Evolutionary conservation across 2,113 vertebrate species (phyloP), one percentile per base, ranked within the genome.

Genomic region (Nicator chloris): DNA sequence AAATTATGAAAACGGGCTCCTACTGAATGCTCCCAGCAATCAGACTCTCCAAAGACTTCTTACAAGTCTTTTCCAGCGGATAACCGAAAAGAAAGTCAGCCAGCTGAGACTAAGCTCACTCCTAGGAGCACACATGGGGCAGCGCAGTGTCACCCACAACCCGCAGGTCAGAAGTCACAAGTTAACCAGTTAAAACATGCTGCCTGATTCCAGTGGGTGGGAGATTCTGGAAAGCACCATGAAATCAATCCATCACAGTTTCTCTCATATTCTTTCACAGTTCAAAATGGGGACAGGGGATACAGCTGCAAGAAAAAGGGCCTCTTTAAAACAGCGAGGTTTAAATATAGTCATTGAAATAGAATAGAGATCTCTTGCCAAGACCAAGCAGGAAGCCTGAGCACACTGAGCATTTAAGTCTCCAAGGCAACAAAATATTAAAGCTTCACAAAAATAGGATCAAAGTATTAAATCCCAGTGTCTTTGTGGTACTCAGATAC

Each of bases 401-500:
- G 88, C 72, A 72, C 51, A 81, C 49, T 60, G 76, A 93, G 60
- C 45, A 76, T 70, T 94, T 37, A 77, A 76, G 72, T 97, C 90
- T 93, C 94, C 91, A 96, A 86, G 93, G 92, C 92, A 97, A 96
- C 96, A 95, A 96, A 96, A 96, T 93, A 96, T 94, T 94, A 96
- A 94, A 92, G 90, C 92, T 61, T 45, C 56, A 86, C 92, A 72
- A 94, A 96, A 93, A 92, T 65, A 95, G 92, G 92, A 96, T 92
- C 69, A 82, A 60, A 84, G 83, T 42, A 84, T 90, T 88, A 93
- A 93, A 90, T 40, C 72, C 80, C 88, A 93, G 10, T 60, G 72
- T 95, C 87, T 95, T 95, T 92, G 76, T 82, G 82, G 82, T 61
- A 35, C 49, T 76, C 72, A 51, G n/a, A 78, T 75, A 96, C 88